Percentiles rank a stretch among this genome's conserved stretches.
phyloP scores from a whole-genome alignment of 2,113 vertebrate species.

The Dasypus novemcinctus region DNA sequence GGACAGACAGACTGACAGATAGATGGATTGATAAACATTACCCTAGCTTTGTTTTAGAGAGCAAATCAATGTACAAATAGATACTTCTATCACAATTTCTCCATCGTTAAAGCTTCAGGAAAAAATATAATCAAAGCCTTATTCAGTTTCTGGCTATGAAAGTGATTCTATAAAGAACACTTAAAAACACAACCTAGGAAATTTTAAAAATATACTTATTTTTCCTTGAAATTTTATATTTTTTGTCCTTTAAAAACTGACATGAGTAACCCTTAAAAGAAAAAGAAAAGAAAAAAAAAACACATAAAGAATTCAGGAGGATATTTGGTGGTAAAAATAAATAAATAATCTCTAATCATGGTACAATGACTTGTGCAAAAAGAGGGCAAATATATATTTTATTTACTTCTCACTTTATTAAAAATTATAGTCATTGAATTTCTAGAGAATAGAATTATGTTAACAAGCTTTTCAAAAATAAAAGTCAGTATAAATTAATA shows the following conservation, averaged over 20 bases:
- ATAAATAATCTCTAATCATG: background rate
- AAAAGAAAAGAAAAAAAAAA: background rate
- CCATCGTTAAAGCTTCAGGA: background rate
- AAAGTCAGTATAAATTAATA: conserved; percentile 19
- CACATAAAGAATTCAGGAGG: background rate
- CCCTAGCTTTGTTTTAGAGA: background rate
- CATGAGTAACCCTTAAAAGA: background rate
- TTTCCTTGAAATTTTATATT: background rate
- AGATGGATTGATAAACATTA: background rate
- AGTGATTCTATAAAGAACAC: background rate
- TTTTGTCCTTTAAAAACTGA: background rate
- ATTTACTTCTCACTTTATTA: background rate
- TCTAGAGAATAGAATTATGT: background rate
- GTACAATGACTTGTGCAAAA: background rate
- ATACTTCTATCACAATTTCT: background rate
- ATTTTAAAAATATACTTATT: background rate
- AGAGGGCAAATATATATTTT: background rate
- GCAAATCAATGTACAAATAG: background rate
- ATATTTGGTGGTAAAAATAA: background rate
- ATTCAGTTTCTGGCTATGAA: background rate
- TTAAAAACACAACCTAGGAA: background rate
- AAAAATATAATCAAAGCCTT: background rate
- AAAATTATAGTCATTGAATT: conserved; percentile 27
- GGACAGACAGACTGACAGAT: background rate
- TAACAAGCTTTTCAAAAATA: conserved; percentile 23